Evolutionary conservation across 2,888 invertebrate species (phyloP).

Genomic region (Drosophila leonis): DNA sequence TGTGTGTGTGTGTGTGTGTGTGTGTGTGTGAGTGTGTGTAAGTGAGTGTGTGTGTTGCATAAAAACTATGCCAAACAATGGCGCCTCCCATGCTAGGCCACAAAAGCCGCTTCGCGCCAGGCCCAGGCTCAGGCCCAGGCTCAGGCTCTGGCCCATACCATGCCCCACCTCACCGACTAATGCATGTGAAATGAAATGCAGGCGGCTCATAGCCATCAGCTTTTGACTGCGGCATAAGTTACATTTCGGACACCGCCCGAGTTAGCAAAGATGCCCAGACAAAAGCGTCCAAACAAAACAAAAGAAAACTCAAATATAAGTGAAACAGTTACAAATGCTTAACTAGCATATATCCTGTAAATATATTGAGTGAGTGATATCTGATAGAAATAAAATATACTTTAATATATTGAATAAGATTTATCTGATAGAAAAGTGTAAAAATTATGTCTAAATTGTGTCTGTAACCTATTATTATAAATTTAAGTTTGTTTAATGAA

Average conservation of each 20-base stretch:
- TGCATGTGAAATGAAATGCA: slow-evolving; percentile 63
- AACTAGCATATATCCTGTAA: not conserved
- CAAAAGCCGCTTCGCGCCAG: slow-evolving; percentile 43
- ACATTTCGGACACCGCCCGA: slow-evolving; percentile 64
- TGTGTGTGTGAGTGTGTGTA: slow-evolving; percentile 30
- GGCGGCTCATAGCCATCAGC: slow-evolving; percentile 65
- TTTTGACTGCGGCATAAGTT: slow-evolving; percentile 68
- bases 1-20: slow-evolving; percentile 1
- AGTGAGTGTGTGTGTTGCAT: slow-evolving; percentile 29
- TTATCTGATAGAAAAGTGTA: too few species aligned
- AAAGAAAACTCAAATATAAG: slow-evolving; percentile 16
- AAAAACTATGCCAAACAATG: slow-evolving; percentile 76
- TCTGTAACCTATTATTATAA: too few species aligned
- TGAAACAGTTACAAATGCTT: not conserved
- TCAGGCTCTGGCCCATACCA: not conserved
- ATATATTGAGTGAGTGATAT: not conserved
- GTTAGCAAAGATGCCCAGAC: slow-evolving; percentile 48
- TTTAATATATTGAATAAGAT: not conserved
- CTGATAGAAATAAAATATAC: too few species aligned
- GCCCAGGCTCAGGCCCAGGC: not conserved
- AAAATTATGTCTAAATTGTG: too few species aligned
- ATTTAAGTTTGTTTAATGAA: too few species aligned
- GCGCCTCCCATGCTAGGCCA: slow-evolving; percentile 72
- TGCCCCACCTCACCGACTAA: slow-evolving; percentile 22
- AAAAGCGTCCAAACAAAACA: slow-evolving; percentile 49